phyloP scores from a whole-genome alignment of 1,140 invertebrate genomes.

The Lordiphosa collinella region DNA sequence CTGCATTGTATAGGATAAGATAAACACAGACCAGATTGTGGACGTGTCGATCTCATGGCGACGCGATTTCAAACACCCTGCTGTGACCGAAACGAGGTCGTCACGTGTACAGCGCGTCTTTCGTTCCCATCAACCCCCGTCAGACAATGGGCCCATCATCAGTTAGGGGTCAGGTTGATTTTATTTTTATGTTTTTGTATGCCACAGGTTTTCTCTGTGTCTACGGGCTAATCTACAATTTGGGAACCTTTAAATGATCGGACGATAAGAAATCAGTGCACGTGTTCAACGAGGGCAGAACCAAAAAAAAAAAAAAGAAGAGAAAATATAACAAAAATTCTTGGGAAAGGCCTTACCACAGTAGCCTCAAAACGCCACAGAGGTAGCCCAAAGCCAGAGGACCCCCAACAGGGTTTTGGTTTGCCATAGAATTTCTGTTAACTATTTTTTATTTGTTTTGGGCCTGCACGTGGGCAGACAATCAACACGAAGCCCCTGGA shows the following conservation, averaged over 20 bases:
- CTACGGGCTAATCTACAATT: conserved; percentile 58
- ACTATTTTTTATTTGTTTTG: conserved; percentile 58
- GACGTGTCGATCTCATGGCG: conserved; percentile 49
- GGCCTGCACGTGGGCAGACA: conserved; percentile 64
- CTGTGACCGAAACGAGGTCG: conserved; percentile 63
- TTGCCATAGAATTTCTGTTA: conserved; percentile 53
- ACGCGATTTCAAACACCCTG: conserved; percentile 46
- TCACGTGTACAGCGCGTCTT: conserved; percentile 49
- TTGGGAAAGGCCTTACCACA: conserved; percentile 43
- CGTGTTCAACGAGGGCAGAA: conserved; percentile 55
- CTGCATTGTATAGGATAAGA: conserved; percentile 19
- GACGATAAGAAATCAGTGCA: conserved; percentile 72
- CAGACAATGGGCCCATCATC: conserved; percentile 24
- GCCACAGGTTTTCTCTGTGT: conserved; percentile 9
- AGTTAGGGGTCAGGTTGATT: conserved; percentile 62
- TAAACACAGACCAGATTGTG: conserved; percentile 11
- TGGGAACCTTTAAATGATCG: conserved; percentile 63
- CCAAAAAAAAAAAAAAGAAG: too few relatives aligned
- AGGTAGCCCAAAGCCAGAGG: conserved; percentile 43
- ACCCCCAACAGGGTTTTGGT: conserved; percentile 69
- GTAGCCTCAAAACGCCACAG: conserved; percentile 36
- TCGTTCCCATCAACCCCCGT: conserved; percentile 13
- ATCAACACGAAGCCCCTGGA: conserved; percentile 35
- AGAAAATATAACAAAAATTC: too few relatives aligned
- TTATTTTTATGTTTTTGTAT: conserved; percentile 34